Percentiles rank a stretch among this genome's conserved stretches.
phyloP scores from a whole-genome alignment of 2,113 vertebrate genomes.

The Gnathonemus longibarbis region DNA sequence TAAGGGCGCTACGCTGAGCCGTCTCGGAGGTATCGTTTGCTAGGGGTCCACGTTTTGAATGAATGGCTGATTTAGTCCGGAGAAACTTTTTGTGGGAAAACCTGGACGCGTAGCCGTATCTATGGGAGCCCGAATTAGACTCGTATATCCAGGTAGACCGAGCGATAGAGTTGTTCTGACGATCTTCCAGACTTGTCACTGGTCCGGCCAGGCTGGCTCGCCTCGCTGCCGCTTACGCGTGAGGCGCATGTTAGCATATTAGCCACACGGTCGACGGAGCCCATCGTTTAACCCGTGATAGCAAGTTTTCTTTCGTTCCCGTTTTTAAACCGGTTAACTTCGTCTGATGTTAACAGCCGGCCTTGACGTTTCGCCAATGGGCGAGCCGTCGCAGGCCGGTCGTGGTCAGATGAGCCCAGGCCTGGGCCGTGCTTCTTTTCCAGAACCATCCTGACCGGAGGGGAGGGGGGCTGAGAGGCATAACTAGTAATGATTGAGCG shows the following conservation, averaged over 20 bases:
- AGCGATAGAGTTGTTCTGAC: background rate
- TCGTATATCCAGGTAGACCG: background rate
- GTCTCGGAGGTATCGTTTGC: background rate
- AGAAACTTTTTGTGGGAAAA: background rate
- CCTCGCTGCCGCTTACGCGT: background rate
- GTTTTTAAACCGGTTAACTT: background rate
- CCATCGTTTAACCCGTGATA: background rate
- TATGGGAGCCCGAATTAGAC: background rate
- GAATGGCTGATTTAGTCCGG: background rate
- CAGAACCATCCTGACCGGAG: background rate
- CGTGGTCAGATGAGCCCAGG: background rate
- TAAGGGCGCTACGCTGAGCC: slow-evolving; percentile 22
- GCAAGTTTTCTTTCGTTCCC: background rate
- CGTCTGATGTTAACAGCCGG: background rate
- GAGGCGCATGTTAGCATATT: background rate
- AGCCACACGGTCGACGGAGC: background rate
- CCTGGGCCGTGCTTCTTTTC: background rate
- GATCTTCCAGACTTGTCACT: background rate
- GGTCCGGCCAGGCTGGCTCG: background rate
- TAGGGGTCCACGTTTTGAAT: background rate
- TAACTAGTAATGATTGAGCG: background rate
- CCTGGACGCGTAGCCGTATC: background rate
- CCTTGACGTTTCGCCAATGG: background rate
- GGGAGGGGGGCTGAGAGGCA: background rate
- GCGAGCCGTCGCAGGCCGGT: background rate